Evolutionary conservation across 1,140 invertebrate genomes (phyloP).

Genomic region (Chymomyza costata): DNA sequence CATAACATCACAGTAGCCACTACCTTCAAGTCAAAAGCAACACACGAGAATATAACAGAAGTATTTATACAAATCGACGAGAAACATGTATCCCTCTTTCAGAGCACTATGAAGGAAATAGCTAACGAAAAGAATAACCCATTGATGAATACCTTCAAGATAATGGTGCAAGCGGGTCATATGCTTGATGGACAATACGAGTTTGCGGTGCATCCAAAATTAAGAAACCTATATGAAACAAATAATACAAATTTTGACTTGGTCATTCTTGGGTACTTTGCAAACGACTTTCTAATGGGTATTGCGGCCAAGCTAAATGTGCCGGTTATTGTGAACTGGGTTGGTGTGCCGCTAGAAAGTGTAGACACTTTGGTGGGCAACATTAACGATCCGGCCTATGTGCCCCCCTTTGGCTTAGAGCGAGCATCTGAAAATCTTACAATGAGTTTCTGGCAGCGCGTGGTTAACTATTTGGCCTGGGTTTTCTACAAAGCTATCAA

Average conservation of each 20-base stretch:
- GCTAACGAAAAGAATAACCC: slow-evolving; percentile 13
- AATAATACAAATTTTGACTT: slow-evolving; percentile 35
- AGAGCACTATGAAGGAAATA: slow-evolving; percentile 9
- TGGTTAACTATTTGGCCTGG: slow-evolving; percentile 20
- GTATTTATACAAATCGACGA: slow-evolving; percentile 20
- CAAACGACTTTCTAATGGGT: slow-evolving; percentile 42
- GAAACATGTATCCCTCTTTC: not conserved
- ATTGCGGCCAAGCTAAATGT: slow-evolving; percentile 39
- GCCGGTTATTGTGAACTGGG: slow-evolving; percentile 36
- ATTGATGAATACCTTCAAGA: not conserved
- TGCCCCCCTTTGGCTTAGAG: slow-evolving; percentile 21
- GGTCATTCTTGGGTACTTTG: slow-evolving; percentile 29
- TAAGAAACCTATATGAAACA: slow-evolving; percentile 23
- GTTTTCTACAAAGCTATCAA: slow-evolving; percentile 1
- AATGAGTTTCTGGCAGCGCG: slow-evolving; percentile 23
- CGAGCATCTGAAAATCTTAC: not conserved
- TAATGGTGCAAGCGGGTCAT: not conserved
- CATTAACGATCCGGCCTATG: slow-evolving; percentile 34
- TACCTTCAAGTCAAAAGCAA: slow-evolving; percentile 18
- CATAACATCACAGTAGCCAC: slow-evolving; percentile 52
- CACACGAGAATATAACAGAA: slow-evolving; percentile 34
- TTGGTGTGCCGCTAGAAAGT: slow-evolving; percentile 15
- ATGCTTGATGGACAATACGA: slow-evolving; percentile 29
- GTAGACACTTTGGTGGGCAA: slow-evolving; percentile 32
- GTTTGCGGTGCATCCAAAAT: slow-evolving; percentile 18